Conservation (phyloP, 2,797 vertebrate species). For the Eulemur mongoz region DNA sequence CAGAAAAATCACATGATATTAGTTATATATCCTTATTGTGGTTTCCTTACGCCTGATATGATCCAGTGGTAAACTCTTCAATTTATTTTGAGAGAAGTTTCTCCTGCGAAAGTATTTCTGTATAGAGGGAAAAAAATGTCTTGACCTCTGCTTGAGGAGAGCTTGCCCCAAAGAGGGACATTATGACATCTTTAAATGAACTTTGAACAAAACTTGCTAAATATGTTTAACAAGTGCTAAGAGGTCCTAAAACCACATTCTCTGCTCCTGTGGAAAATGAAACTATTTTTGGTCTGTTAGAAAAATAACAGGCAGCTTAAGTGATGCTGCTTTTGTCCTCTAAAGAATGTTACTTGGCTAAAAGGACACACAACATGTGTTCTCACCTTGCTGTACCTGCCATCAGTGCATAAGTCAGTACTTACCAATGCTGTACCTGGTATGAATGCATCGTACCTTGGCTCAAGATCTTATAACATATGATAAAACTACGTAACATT, state of each 20-base stretch:
- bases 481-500: not conserved
- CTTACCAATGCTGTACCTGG: not conserved
- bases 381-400: not conserved
- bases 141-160: conserved; percentile 28
- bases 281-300: conserved; percentile 3
- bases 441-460: not conserved
- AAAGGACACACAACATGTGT: not conserved
- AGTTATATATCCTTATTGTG: not conserved
- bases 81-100: conserved; percentile 48
- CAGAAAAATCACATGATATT: not conserved
- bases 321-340: not conserved
- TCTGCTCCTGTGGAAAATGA: not conserved
- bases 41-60: not conserved
- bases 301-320: conserved; percentile 47
- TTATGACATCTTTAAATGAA: conserved; percentile 33
- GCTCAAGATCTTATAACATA: not conserved
- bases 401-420: not conserved
- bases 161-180: not conserved
- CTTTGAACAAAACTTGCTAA: conserved; percentile 29
- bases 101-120: conserved; percentile 26
- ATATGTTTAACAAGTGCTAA: not conserved
- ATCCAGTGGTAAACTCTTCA: not conserved
- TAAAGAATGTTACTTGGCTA: not conserved
- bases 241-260: not conserved
- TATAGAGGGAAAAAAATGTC: not conserved